Evolutionary conservation across 2,888 invertebrate species (phyloP).

Genomic region (Dolichopus griseipennis): DNA sequence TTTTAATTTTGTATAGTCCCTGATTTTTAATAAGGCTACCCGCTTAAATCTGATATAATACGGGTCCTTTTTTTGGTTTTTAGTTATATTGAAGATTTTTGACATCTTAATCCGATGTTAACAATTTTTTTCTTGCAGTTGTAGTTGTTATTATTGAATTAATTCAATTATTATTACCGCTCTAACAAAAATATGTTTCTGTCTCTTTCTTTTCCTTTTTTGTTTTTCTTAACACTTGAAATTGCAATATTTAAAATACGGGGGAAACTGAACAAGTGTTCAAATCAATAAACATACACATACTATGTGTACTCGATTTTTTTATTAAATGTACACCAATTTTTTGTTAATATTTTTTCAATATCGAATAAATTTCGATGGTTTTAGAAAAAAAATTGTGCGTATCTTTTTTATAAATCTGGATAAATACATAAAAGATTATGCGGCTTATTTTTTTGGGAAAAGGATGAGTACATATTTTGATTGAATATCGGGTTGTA

Average conservation of each 20-base stretch:
- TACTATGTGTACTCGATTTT: neutral
- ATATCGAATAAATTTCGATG: too few species aligned
- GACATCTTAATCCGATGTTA: slow-evolving; percentile 24
- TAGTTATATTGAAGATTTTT: slow-evolving; percentile 22
- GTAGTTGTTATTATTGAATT: neutral
- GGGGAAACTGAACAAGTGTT: neutral
- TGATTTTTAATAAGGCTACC: slow-evolving; percentile 23
- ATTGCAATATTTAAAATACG: too few species aligned
- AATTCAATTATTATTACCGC: too few species aligned
- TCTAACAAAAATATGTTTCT: neutral
- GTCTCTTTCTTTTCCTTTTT: neutral
- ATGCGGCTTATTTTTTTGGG: too few species aligned
- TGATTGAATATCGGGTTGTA: too few species aligned
- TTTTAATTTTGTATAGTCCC: neutral
- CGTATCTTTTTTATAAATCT: too few species aligned
- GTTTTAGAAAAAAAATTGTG: too few species aligned
- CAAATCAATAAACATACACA: neutral
- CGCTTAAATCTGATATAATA: slow-evolving; percentile 27
- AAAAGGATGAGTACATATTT: too few species aligned
- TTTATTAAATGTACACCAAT: too few species aligned
- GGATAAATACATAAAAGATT: too few species aligned
- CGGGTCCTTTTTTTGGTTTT: slow-evolving; percentile 21
- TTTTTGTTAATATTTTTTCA: too few species aligned
- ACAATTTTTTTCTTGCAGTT: neutral
- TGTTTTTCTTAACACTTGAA: too few species aligned